Conservation (phyloP, 2,888 invertebrate genomes). For the Euzophera pinguis region DNA sequence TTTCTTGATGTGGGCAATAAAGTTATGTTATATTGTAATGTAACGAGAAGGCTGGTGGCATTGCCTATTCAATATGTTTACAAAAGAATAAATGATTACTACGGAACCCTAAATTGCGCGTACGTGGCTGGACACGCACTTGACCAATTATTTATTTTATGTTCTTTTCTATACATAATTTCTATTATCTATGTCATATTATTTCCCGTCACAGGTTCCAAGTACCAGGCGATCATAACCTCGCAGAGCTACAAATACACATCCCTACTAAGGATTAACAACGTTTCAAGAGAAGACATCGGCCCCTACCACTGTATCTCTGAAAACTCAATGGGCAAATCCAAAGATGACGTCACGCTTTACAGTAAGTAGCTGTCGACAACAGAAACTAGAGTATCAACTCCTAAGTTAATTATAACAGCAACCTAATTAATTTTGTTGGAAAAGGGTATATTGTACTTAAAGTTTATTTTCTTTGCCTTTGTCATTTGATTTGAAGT, state of each 20-base stretch:
- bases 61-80: no score
- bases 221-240: constrained; percentile 48
- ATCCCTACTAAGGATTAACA: constrained; percentile 77
- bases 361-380: constrained; percentile 74
- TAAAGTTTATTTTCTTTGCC: not conserved
- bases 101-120: no score
- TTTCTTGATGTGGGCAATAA: no score
- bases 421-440: not conserved
- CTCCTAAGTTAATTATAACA: not conserved
- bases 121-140: no score
- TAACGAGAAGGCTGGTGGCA: no score
- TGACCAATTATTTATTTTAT: no score
- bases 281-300: constrained; percentile 77
- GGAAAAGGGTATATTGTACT: not conserved
- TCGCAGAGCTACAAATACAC: constrained; percentile 77
- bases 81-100: no score
- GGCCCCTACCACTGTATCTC: constrained; percentile 83
- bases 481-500: no score
- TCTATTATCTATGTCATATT: no score
- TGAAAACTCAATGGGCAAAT: constrained; percentile 82
- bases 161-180: no score
- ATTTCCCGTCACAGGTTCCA: constrained; percentile 34
- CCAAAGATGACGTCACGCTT: constrained; percentile 81
- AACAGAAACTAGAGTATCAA: constrained; percentile 2
- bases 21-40: no score